Evolutionary conservation across 1,140 invertebrate genomes (phyloP).

Genomic region (Zaprionus gabonicus): DNA sequence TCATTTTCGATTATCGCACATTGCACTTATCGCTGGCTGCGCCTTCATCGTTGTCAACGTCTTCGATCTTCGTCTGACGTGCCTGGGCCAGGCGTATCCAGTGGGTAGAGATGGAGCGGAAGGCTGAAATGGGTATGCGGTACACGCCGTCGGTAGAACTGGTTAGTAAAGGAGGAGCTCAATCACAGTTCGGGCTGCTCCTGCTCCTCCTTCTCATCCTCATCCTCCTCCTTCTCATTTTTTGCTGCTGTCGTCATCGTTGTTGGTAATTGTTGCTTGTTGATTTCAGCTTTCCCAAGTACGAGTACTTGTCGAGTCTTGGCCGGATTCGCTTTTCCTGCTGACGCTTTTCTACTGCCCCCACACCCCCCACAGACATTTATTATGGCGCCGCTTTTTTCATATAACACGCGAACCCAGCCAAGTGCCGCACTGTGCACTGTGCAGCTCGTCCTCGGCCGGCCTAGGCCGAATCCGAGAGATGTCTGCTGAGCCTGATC

Average conservation of each 20-base stretch:
- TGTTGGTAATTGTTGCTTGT: conserved; percentile 78
- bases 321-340: conserved; percentile 24
- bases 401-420: conserved; percentile 44
- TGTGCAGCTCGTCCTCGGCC: conserved; percentile 32
- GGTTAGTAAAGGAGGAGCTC: conserved; percentile 41
- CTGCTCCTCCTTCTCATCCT: neutral
- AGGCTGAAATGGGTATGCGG: neutral
- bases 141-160: neutral
- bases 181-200: conserved; percentile 53
- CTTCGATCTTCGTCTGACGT: conserved; percentile 63
- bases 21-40: conserved; percentile 71
- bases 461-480: conserved; percentile 54
- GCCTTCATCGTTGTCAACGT: conserved; percentile 64
- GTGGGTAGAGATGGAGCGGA: neutral
- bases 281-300: conserved; percentile 61
- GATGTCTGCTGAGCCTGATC: conserved; percentile 7
- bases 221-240: neutral
- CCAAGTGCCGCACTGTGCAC: neutral
- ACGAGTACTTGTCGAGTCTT: conserved; percentile 40
- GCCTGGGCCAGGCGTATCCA: conserved; percentile 23
- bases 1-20: conserved; percentile 76
- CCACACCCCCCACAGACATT: conserved; percentile 25
- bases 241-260: conserved; percentile 40
- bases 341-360: conserved; percentile 15
- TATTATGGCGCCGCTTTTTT: conserved; percentile 44